Evolutionary conservation across 2,797 vertebrate species (phyloP).

Genomic region (Mastacembelus armatus): DNA sequence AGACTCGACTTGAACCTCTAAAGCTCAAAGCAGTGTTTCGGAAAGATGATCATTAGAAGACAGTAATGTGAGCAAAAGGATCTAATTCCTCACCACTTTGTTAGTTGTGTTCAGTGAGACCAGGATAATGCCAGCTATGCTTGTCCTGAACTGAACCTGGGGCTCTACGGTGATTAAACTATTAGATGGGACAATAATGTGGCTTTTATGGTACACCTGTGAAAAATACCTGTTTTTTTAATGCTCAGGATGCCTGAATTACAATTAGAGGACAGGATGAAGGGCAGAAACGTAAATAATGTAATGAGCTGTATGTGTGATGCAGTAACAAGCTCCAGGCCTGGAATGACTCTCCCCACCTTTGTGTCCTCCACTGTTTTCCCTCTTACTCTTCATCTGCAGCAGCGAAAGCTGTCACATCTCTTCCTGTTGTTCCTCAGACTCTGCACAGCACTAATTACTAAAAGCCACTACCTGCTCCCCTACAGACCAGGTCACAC

Average conservation of each 20-base stretch:
- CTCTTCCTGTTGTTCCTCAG: slow-evolving; percentile 68
- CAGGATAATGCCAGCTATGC: not conserved
- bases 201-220: slow-evolving; percentile 1
- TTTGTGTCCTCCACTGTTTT: slow-evolving; percentile 24
- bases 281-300: not conserved
- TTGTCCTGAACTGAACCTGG: slow-evolving; percentile 6
- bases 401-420: slow-evolving; percentile 66
- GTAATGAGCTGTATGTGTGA: slow-evolving; percentile 6
- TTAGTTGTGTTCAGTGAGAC: not conserved
- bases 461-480: slow-evolving; percentile 38
- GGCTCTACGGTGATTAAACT: not conserved
- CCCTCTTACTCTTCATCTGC: slow-evolving; percentile 22
- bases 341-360: not conserved
- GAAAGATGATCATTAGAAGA: too few relatives aligned
- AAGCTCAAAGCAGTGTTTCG: too few relatives aligned
- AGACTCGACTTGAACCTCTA: too few relatives aligned
- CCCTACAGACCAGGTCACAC: slow-evolving; percentile 50
- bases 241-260: not conserved
- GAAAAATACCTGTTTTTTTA: slow-evolving; percentile 4
- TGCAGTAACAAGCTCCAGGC: slow-evolving; percentile 13
- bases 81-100: too few relatives aligned
- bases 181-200: slow-evolving; percentile 14
- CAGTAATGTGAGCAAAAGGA: too few relatives aligned
- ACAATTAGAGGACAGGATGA: not conserved
- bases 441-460: slow-evolving; percentile 74